Conservation (phyloP, 2,113 vertebrate genomes). For the Cephalopterus ornatus region DNA sequence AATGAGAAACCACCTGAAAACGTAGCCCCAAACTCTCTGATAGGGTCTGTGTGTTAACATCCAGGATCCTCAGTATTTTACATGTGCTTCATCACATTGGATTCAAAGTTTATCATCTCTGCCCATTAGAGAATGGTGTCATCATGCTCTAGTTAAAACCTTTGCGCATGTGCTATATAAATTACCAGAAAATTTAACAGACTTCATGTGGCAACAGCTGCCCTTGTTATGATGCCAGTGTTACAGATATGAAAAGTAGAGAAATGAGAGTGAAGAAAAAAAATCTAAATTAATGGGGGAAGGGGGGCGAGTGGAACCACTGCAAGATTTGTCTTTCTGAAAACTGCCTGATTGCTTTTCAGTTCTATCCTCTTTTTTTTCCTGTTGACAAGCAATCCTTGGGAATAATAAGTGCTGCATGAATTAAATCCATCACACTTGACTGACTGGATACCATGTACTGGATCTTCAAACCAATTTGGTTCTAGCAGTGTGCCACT, state of each 20-base stretch:
- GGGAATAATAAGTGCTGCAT: conserved; percentile 31
- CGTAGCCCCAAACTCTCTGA: background rate
- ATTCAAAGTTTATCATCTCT: background rate
- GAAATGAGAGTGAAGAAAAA: background rate
- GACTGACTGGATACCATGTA: background rate
- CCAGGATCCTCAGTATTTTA: background rate
- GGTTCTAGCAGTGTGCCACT: background rate
- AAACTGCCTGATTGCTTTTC: conserved; percentile 53
- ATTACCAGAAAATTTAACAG: background rate
- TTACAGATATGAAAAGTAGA: background rate
- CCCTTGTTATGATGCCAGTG: background rate
- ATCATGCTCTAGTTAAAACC: background rate
- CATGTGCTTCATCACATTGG: background rate
- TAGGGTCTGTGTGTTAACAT: background rate
- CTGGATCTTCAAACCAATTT: conserved; percentile 10
- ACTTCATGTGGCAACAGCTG: background rate
- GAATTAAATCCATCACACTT: conserved; percentile 61
- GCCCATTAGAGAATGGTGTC: background rate
- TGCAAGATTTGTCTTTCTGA: conserved; percentile 12
- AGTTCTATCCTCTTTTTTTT: background rate
- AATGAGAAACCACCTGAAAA: background rate
- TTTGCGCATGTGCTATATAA: background rate
- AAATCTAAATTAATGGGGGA: background rate
- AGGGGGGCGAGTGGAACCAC: background rate
- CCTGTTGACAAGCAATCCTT: conserved; percentile 41